Conservation (phyloP, 2,888 invertebrate species). For the Augochlorella aurata region DNA sequence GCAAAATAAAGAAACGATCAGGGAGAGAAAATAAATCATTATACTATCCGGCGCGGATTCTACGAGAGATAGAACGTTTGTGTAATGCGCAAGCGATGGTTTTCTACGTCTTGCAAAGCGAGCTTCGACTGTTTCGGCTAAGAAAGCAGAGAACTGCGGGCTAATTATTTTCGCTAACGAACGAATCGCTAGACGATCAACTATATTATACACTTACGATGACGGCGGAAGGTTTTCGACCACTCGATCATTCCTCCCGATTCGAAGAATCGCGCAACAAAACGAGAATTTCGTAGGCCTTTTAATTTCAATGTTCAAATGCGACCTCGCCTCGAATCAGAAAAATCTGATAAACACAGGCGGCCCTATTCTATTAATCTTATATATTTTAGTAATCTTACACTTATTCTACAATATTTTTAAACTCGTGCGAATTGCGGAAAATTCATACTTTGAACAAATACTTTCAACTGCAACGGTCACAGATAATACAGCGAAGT, state of each 20-base stretch:
- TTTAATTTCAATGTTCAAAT: neutral
- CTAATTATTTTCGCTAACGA: constrained; percentile 32
- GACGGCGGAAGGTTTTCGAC: neutral
- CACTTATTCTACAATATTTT: too few species aligned
- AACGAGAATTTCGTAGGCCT: neutral
- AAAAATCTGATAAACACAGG: neutral
- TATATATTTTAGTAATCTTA: too few species aligned
- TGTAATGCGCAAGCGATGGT: constrained; percentile 53
- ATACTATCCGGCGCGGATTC: neutral
- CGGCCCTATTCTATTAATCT: neutral
- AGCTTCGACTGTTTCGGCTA: constrained; percentile 53
- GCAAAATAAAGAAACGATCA: constrained; percentile 41
- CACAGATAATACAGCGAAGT: too few species aligned
- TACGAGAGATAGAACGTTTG: constrained; percentile 10
- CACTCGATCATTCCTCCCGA: neutral
- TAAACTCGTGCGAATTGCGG: too few species aligned
- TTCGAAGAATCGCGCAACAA: neutral
- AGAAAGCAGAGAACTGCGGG: constrained; percentile 51
- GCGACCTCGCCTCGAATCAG: neutral
- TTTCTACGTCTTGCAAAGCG: constrained; percentile 46
- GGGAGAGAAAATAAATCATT: constrained; percentile 21
- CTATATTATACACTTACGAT: neutral
- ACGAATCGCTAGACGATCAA: constrained; percentile 5
- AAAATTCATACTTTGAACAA: too few species aligned
- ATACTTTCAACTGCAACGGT: too few species aligned